Evolutionary conservation across 1,140 invertebrate species (phyloP).

Genomic region (Cydia amplana): DNA sequence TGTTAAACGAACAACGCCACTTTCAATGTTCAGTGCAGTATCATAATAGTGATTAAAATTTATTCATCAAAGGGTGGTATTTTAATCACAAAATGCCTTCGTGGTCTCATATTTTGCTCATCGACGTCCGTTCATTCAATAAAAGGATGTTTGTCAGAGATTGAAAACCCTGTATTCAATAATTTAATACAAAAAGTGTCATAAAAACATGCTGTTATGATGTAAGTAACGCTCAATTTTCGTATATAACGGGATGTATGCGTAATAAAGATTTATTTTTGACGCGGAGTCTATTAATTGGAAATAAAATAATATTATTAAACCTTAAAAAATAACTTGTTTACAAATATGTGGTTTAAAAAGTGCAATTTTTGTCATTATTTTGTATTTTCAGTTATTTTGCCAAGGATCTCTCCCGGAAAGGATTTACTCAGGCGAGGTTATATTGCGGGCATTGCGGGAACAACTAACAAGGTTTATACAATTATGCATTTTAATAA

Average conservation of each 20-base stretch:
- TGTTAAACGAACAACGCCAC: neutral
- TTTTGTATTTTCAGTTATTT: constrained; percentile 45
- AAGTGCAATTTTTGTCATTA: too few relatives aligned
- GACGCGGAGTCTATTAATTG: too few relatives aligned
- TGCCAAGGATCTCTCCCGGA: constrained; percentile 43
- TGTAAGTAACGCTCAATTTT: too few relatives aligned
- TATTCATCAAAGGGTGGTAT: constrained; percentile 43
- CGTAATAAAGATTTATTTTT: too few relatives aligned
- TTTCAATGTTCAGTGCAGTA: neutral
- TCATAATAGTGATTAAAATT: neutral
- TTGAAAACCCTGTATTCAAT: neutral
- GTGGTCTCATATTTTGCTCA: constrained; percentile 51
- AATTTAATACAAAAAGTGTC: neutral
- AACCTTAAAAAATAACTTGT: too few relatives aligned
- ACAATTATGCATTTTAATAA: constrained; percentile 67
- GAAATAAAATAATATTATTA: too few relatives aligned
- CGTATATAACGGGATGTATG: too few relatives aligned
- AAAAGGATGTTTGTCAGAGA: neutral
- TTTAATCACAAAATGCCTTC: constrained; percentile 69
- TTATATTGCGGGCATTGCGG: constrained; percentile 58
- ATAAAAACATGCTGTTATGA: too few relatives aligned
- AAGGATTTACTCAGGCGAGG: constrained; percentile 64
- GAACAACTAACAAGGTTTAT: constrained; percentile 66
- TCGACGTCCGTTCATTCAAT: neutral
- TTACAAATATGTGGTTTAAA: too few relatives aligned